These are phyloP conservation scores for Ammodytes dubius DNA, from an alignment of 2,113 vertebrate species.

Conservation along the genomic window DNA sequence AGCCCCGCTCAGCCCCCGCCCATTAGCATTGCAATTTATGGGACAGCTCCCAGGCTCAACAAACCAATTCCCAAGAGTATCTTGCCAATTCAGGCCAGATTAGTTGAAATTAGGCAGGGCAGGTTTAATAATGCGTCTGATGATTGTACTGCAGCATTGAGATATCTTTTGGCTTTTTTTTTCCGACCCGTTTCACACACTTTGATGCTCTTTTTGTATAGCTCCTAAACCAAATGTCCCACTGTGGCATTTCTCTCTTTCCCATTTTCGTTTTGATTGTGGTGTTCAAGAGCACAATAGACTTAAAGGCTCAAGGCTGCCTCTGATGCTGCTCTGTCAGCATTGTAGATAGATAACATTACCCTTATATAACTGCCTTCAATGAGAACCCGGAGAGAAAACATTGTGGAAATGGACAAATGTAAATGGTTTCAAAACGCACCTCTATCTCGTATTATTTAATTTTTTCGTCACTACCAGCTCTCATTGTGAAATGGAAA, in stretches of 20 bases:
- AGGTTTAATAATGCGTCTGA: constrained; percentile 74
- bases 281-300: constrained; percentile 32
- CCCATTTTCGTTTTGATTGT: constrained; percentile 32
- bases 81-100: constrained; percentile 79
- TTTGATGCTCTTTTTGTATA: constrained; percentile 33
- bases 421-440: background rate
- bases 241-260: constrained; percentile 43
- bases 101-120: constrained; percentile 78
- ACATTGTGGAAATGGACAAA: constrained; percentile 24
- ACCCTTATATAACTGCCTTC: constrained; percentile 21
- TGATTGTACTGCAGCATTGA: constrained; percentile 73
- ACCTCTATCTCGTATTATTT: background rate
- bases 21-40: constrained; percentile 85
- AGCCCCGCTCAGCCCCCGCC: constrained; percentile 54
- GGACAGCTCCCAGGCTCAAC: constrained; percentile 68
- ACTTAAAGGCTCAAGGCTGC: constrained; percentile 22
- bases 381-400: background rate
- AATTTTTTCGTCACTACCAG: constrained; percentile 26
- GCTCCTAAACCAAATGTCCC: constrained; percentile 42
- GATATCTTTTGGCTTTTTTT: constrained; percentile 72
- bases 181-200: constrained; percentile 47
- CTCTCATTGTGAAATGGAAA: constrained; percentile 22
- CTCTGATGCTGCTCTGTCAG: constrained; percentile 42
- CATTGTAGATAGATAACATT: constrained; percentile 27
- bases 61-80: constrained; percentile 78